Conservation (phyloP, 2,888 invertebrate genomes). For the Amphipoea lucens region DNA sequence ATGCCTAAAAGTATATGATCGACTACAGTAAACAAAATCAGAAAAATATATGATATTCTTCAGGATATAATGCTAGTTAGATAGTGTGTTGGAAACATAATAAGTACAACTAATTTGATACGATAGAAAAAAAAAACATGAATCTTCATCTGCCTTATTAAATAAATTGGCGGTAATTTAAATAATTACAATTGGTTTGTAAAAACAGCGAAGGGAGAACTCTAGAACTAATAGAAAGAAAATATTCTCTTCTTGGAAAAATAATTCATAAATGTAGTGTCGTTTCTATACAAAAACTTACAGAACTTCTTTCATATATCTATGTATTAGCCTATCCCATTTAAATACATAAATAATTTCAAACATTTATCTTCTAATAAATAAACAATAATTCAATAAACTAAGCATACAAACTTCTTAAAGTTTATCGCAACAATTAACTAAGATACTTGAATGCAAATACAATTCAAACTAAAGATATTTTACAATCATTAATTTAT, state of each 20-base stretch:
- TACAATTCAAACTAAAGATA: conserved; percentile 54
- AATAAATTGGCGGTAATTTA: background rate
- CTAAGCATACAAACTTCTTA: conserved; percentile 24
- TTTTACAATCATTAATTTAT: conserved; percentile 59
- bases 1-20: too few relatives aligned
- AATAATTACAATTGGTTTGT: background rate
- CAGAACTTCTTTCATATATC: too few relatives aligned
- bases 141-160: background rate
- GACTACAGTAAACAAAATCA: too few relatives aligned
- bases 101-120: too few relatives aligned
- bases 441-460: conserved; percentile 57
- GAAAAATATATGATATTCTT: too few relatives aligned
- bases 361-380: conserved; percentile 1
- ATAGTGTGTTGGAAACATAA: too few relatives aligned
- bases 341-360: background rate
- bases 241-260: background rate
- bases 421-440: conserved; percentile 54
- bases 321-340: background rate
- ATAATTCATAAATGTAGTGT: background rate
- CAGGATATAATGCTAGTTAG: too few relatives aligned
- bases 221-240: background rate
- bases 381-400: conserved; percentile 47
- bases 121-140: too few relatives aligned
- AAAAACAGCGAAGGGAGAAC: background rate
- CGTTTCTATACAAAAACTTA: background rate